Base-by-base conservation (phyloP, 2,888 invertebrate species). In the Pseudococcus longispinus region DNA sequence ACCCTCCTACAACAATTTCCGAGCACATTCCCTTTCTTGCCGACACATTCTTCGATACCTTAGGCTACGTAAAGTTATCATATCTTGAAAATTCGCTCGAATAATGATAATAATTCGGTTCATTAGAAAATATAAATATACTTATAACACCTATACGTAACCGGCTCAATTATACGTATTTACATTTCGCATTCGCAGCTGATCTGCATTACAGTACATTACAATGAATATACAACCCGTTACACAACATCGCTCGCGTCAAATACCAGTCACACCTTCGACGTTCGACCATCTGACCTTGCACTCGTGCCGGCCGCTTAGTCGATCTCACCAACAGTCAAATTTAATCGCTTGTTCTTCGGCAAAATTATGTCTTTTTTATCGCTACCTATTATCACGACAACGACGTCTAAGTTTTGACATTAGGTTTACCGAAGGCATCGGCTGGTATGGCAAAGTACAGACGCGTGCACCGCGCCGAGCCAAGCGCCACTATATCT, bases 231-330 rank as follows among this genome's bases (percentile, higher is more conserved):
- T 60, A 60, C 23, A 60, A 23, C 60, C 74, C 74, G 74, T 74
- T 74, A 74, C 74, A 74, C 74, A 74, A 74, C 74, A 23, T 23
- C 13, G 2, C 74, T 13, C 13, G 5, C 29, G 74, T 74, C 74
- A 20, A 74, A 74, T 74, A 37, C 74, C 74, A 74, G 32, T 74
- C 74, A 74, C 74, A 74, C 74, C 74, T 74, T 32, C 60, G 32
- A 74, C 32, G 32, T 74, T 32, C 60, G 32, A 74, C 32, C 18
- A 37, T 18, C 6, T n/a, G 74, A 74, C 74, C 74, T 74, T 74
- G 74, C 32, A 29, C 29, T 37, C 74, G 32, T 32, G 32, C 13
- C 32, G 74, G 18, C 18, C 74, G 29, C 29, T 74, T 60, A 20
- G 15, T 60, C 23, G 20, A 13, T 23, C 13, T 60, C 18, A n/a